phyloP scores from a whole-genome alignment of 92 coral and sea anemone genomes.

The Palythoa caribaeorum region DNA sequence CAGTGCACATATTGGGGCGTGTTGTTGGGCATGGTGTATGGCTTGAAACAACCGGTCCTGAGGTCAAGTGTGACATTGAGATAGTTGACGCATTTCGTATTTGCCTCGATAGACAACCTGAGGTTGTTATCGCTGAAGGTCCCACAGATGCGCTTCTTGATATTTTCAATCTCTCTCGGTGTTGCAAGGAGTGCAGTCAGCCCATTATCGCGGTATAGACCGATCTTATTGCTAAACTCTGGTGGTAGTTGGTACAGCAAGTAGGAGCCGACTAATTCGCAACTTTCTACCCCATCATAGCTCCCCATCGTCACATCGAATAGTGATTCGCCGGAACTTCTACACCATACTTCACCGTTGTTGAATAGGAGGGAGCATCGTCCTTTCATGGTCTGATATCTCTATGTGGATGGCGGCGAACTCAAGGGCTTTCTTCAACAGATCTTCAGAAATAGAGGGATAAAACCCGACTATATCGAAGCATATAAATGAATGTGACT shows the following conservation, averaged over 20 bases:
- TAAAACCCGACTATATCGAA: not conserved
- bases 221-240: too few relatives aligned
- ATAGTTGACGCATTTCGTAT: too few relatives aligned
- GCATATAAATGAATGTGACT: not conserved
- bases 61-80: too few relatives aligned
- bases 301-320: not conserved
- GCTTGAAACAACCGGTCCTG: not conserved
- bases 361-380: conserved; percentile 15
- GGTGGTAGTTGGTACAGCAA: not conserved
- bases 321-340: not conserved
- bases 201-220: not conserved
- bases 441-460: conserved; percentile 18
- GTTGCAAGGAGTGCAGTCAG: not conserved
- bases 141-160: not conserved
- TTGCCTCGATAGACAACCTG: not conserved
- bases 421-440: conserved; percentile 3
- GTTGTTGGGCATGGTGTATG: conserved; percentile 22
- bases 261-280: not conserved
- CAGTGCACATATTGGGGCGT: conserved; percentile 4
- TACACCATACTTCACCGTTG: conserved; percentile 14
- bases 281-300: not conserved
- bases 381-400: conserved; percentile 20
- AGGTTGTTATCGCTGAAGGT: not conserved
- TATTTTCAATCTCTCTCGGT: not conserved
- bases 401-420: not conserved